Conservation (phyloP, 2,888 invertebrate species). For the Terebella lapidaria region DNA sequence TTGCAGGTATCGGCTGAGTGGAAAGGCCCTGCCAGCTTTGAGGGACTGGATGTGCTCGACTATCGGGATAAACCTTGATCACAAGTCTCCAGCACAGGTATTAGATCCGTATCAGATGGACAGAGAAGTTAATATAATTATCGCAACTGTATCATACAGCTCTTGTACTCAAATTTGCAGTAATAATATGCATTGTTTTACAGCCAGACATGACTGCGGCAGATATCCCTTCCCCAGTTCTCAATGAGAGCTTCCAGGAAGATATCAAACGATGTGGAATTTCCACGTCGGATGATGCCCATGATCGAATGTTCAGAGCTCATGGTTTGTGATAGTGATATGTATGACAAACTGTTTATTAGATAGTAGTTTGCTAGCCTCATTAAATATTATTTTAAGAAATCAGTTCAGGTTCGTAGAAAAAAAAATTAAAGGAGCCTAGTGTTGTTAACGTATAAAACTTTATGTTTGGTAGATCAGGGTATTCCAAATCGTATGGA, state of each 20-base stretch:
- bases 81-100: constrained; percentile 55
- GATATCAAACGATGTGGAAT: constrained; percentile 60
- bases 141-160: no score
- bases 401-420: no score
- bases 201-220: constrained; percentile 55
- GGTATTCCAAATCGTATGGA: no score
- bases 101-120: neutral
- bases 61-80: constrained; percentile 63
- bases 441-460: no score
- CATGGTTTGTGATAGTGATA: constrained; percentile 62
- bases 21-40: constrained; percentile 67
- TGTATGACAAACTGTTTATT: neutral
- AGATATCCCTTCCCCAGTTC: constrained; percentile 65
- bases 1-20: constrained; percentile 51
- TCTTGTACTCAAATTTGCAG: no score
- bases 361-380: neutral
- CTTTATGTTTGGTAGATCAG: no score
- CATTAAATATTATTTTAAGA: neutral
- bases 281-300: constrained; percentile 67
- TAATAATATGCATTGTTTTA: no score
- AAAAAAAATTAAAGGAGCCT: no score
- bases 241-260: constrained; percentile 61
- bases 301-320: constrained; percentile 79
- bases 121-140: no score
- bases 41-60: constrained; percentile 72